phyloP scores from a whole-genome alignment of 2,113 vertebrate genomes.

The Geococcyx californianus region DNA sequence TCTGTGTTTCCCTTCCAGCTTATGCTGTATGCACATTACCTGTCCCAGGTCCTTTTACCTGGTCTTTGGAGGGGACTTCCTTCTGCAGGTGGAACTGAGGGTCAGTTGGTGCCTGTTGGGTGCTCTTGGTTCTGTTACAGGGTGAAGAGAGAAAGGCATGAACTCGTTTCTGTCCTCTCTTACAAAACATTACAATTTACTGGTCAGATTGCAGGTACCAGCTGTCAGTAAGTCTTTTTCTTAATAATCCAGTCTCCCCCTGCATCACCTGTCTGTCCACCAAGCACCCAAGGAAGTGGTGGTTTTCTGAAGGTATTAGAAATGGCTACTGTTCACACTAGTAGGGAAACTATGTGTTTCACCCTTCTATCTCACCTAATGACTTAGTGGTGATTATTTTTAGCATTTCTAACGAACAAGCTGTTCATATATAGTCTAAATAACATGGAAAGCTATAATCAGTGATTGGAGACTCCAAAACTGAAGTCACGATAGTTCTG shows the following conservation, averaged over 20 bases:
- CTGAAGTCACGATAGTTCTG: background rate
- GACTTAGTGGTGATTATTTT: background rate
- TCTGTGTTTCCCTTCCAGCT: background rate
- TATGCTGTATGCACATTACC: background rate
- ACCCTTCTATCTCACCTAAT: background rate
- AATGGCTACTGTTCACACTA: background rate
- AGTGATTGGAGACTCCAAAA: background rate
- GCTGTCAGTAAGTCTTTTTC: background rate
- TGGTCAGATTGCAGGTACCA: background rate
- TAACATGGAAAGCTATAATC: background rate
- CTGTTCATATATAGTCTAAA: background rate
- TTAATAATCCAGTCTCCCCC: background rate
- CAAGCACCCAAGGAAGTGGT: background rate
- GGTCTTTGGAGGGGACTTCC: background rate
- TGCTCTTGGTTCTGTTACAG: background rate
- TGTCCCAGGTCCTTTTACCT: background rate
- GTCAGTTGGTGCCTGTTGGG: background rate
- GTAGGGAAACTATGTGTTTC: background rate
- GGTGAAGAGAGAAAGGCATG: background rate
- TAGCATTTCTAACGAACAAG: background rate
- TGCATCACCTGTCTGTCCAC: background rate
- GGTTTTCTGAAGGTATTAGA: background rate
- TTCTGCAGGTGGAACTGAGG: background rate
- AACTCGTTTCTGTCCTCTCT: background rate
- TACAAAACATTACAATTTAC: background rate